Evolutionary conservation across 2,113 vertebrate species (phyloP), one percentile per base, ranked within the genome.

Genomic region (Camarhynchus parvulus): DNA sequence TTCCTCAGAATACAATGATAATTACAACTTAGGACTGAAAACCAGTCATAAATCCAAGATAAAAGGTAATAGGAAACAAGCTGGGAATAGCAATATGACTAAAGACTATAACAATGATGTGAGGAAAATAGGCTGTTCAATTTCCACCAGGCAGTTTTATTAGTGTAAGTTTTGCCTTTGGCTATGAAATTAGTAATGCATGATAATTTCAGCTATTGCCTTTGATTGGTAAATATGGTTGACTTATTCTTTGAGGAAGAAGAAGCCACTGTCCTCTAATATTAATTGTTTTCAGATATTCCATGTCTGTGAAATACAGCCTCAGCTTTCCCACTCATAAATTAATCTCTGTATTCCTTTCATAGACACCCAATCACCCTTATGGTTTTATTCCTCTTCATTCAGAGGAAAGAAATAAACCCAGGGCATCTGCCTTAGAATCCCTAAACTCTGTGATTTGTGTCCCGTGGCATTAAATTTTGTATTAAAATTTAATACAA

Each of bases 161-260:
- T 81, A 59, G 9, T 42, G 13, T 47, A 86, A 69, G 13, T 50
- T 79, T 82, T 87, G 53, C 47, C 44, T 95, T 86, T 58, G 55
- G 62, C 31, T 86, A 44, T 79, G 80, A 88, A 85, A 28, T 88
- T 66, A 84, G 47, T 53, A 89, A 67, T 59, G 15, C 64, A 74
- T 62, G 19, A 83, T 90, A 46, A 64, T 85, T 82, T 95, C 78
- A 92, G 30, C 84, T 93, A 61, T 73, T 63, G 55, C 80, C 67
- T 94, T 95, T 66, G 67, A 87, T 74, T 91, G 27, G n/a, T 93
- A 91, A 91, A 96, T 84, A 88, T 67, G 35, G 18, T 86, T 88
- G 31, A 44, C 30, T 81, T 89, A 50, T 39, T 95, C 73, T 78
- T 85, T 63, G 59, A 73, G 21, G 79, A 87, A 96, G 39, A 85